These are phyloP conservation scores for Mastomys coucha DNA, from an alignment of 2,113 vertebrate species.

Conservation along the genomic window DNA sequence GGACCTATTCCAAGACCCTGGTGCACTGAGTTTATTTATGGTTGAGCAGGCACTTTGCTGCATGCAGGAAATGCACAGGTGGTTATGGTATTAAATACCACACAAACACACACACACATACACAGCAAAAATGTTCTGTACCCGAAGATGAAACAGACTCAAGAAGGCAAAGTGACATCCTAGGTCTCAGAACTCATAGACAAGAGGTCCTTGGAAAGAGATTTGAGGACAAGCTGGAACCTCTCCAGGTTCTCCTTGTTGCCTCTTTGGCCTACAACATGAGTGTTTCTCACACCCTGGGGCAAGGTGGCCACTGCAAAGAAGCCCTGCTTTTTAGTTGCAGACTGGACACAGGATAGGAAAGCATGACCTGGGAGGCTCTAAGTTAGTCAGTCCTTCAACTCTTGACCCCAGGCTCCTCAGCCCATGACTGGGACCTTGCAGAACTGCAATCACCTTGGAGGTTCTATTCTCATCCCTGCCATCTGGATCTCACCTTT, in stretches of 20 bases:
- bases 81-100: accelerated
- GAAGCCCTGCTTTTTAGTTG: background rate
- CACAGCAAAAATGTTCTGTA: background rate
- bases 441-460: background rate
- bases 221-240: background rate
- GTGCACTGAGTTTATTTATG: background rate
- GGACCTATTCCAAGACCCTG: background rate
- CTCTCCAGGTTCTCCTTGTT: background rate
- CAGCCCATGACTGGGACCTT: background rate
- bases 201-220: background rate
- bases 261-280: background rate
- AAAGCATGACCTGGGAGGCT: background rate
- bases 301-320: no score
- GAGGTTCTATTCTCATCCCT: background rate
- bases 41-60: background rate
- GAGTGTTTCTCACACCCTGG: accelerated
- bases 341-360: background rate
- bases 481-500: background rate
- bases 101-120: background rate
- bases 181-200: background rate
- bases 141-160: background rate
- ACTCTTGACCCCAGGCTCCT: background rate
- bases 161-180: no score
- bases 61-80: background rate
- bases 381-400: background rate